A percentile compares a stretch with the other conserved stretches of the same genome.
Conservation (phyloP, 2,113 vertebrate species). For the Abramis brama region DNA sequence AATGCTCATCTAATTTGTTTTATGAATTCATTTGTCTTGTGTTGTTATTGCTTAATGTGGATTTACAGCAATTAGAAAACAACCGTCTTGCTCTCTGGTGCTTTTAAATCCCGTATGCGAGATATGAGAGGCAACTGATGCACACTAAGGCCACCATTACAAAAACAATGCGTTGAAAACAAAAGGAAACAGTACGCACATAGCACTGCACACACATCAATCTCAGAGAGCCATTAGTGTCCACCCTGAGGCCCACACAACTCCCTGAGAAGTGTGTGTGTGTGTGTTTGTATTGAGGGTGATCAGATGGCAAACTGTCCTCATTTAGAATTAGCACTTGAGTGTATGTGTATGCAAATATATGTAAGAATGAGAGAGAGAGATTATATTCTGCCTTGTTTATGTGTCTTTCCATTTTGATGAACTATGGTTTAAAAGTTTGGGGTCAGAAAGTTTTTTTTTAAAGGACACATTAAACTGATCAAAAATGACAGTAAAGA, state of each 20-base stretch:
- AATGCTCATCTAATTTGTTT: background rate
- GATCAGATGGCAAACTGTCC: slow-evolving; percentile 42
- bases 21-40: background rate
- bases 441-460: background rate
- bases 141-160: slow-evolving; percentile 28
- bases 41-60: background rate
- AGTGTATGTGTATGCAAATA: slow-evolving; percentile 9
- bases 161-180: slow-evolving; percentile 27
- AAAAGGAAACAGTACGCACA: slow-evolving; percentile 40
- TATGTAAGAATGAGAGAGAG: background rate
- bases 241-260: slow-evolving; percentile 39
- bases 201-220: slow-evolving; percentile 36
- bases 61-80: background rate
- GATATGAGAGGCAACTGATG: background rate
- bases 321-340: background rate
- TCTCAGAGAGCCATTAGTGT: slow-evolving; percentile 44
- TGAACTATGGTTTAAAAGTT: slow-evolving; percentile 56
- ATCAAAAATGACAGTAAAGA: background rate
- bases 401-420: slow-evolving; percentile 44
- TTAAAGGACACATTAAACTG: background rate
- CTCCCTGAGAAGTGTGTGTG: slow-evolving; percentile 11
- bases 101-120: background rate
- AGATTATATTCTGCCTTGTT: background rate
- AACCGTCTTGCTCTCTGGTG: background rate
- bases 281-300: slow-evolving; percentile 8